Evolutionary conservation across 2,113 vertebrate species (phyloP), one percentile per base, ranked within the genome.

Genomic region (Saccopteryx leptura): DNA sequence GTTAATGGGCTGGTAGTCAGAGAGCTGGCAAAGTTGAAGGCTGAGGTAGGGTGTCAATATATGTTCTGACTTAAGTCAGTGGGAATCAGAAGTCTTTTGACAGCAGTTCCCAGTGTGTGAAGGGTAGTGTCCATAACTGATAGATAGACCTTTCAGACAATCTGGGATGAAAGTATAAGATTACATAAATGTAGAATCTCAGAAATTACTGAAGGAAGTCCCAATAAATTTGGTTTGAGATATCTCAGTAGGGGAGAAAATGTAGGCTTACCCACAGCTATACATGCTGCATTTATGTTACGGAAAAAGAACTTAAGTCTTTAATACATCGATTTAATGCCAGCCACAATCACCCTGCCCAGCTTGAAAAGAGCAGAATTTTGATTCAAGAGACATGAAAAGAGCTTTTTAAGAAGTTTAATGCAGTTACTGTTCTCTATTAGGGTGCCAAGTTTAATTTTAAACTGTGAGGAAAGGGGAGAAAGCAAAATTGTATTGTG

Each of bases 311-410:
- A 72, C 26, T n/a, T 93, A 50, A 71, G 65, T 18, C 56, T 82
- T 39, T 12, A 92, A 68, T 61, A n/a, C 63, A 21, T 50, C 2
- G 83, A 91, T 74, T 97, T 74, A 52, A 23, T 79, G 39, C 84
- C 87, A 74, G 79, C 75, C 52, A 76, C 14, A 97, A 92, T 82
- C n/a, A 71, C 18, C 61, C 0, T 61, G 23, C 58, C 81, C 54
- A 89, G 86, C 91, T 91, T 66, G 79, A 54, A 65, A 75, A 97
- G 96, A 96, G 39, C 68, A 93, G 50, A 78, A 58, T 48, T 96
- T 97, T 96, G 83, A 98, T 97, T 91, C 86, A 75, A 95, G 80
- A 52, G n/a, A 72, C 3, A 3, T 50, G 50, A 91, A 96, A 96
- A 86, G 39, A 96, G 91, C 39, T 96, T 90, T 94, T 80, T 74